Conservation (phyloP, 30 jellyfish, hydroid and myxozoan species). For the Aurelia aurita region DNA sequence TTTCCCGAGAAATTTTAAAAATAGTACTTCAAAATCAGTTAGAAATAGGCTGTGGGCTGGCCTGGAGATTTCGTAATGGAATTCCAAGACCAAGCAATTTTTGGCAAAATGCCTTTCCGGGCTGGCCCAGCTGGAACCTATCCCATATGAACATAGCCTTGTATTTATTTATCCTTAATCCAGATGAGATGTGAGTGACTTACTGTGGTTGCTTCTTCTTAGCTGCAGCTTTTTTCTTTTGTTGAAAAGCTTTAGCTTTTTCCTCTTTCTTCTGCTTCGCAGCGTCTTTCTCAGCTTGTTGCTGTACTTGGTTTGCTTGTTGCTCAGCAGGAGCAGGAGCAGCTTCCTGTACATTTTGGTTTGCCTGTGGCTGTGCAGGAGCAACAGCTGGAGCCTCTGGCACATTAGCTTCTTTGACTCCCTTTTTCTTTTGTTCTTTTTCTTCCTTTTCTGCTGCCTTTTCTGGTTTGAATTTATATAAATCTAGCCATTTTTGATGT, state of each 20-base stretch:
- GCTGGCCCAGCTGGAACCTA: too few species aligned
- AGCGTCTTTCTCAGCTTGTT: conserved; percentile 2
- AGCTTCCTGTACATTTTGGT: neutral
- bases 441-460: conserved; percentile 11
- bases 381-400: conserved; percentile 56
- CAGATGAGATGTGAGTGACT: neutral
- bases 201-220: conserved; percentile 56
- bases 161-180: too few species aligned
- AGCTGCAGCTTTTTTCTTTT: conserved; percentile 46
- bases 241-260: conserved; percentile 9
- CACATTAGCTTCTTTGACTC: conserved; percentile 38
- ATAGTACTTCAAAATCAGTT: too few species aligned
- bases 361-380: conserved; percentile 50
- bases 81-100: too few species aligned
- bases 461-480: conserved; percentile 66
- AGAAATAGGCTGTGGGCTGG: too few species aligned
- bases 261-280: conserved; percentile 35
- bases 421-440: conserved; percentile 6
- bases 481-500: conserved; percentile 80
- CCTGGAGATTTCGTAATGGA: too few species aligned
- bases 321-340: conserved; percentile 35
- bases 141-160: too few species aligned
- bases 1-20: too few species aligned
- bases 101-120: too few species aligned
- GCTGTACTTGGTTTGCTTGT: conserved; percentile 13